Conservation (phyloP, 1,140 invertebrate species). For the Phymorhynchus buccinoides region DNA sequence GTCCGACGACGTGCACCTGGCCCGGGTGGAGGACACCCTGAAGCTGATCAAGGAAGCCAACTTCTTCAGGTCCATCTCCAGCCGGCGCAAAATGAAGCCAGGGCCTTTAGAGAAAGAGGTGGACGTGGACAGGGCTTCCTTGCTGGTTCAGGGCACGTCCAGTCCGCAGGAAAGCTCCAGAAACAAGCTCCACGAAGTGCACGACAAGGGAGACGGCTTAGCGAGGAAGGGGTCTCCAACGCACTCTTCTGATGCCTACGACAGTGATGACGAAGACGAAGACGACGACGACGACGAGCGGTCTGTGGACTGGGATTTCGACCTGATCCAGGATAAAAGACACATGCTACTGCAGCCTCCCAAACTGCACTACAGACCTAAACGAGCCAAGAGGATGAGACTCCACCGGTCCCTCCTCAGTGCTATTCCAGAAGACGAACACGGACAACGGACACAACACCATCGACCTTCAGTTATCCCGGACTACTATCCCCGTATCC, state of each 20-base stretch:
- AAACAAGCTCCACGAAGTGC: not conserved
- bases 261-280: constrained; percentile 5
- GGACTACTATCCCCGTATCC: not conserved
- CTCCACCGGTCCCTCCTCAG: constrained; percentile 43
- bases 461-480: not conserved
- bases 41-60: constrained; percentile 7
- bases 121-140: not conserved
- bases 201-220: not conserved
- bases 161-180: not conserved
- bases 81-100: not conserved
- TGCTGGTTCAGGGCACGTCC: not conserved
- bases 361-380: constrained; percentile 38
- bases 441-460: not conserved
- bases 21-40: constrained; percentile 23
- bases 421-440: constrained; percentile 50
- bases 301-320: not conserved
- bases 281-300: not conserved
- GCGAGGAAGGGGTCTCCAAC: not conserved
- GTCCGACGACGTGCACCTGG: constrained; percentile 15
- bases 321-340: not conserved
- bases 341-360: not conserved
- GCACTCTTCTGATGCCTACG: not conserved
- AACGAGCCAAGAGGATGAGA: constrained; percentile 52
- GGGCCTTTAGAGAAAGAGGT: not conserved
- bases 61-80: not conserved